phyloP scores from a whole-genome alignment of 2,888 invertebrate genomes.

The Cabera pusaria region DNA sequence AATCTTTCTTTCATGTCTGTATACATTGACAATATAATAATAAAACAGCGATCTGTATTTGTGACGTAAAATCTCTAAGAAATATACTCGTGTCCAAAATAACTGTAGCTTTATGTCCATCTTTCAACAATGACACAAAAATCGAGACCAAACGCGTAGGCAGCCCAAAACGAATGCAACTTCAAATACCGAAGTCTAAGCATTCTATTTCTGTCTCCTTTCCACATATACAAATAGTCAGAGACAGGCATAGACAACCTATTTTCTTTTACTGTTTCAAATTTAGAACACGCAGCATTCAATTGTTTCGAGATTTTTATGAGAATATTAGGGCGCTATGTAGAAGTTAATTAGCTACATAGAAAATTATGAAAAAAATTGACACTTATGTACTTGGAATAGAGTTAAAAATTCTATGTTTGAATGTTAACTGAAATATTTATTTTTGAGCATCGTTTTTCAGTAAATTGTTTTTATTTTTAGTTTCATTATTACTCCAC shows the following conservation, averaged over 20 bases:
- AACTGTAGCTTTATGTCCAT: conserved; percentile 18
- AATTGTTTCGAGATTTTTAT: conserved; percentile 33
- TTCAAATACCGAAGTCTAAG: conserved; percentile 19
- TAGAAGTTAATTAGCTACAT: conserved; percentile 28
- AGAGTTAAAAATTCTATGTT: conserved; percentile 16
- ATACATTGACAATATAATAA: too few species aligned
- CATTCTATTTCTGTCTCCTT: conserved; percentile 17
- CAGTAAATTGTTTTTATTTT: too few species aligned
- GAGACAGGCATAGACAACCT: conserved; percentile 31
- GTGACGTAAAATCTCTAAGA: too few species aligned
- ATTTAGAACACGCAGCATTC: conserved; percentile 37
- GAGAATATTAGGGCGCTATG: conserved; percentile 21
- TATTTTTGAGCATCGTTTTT: too few species aligned
- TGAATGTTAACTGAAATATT: too few species aligned
- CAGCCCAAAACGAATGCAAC: conserved; percentile 19
- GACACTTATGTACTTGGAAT: neutral
- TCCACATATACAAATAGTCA: conserved; percentile 7
- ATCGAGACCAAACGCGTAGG: conserved; percentile 29
- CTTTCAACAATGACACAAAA: conserved; percentile 25
- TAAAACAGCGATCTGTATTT: too few species aligned
- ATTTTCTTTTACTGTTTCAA: conserved; percentile 38
- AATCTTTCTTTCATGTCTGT: too few species aligned
- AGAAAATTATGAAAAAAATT: conserved; percentile 1
- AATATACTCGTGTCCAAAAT: conserved; percentile 24
- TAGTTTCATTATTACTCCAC: too few species aligned